Percentiles rank a stretch among this genome's conserved stretches.
These are phyloP conservation scores for Belonocnema kinseyi DNA, from an alignment of 1,140 invertebrate species.

Conservation along the genomic window DNA sequence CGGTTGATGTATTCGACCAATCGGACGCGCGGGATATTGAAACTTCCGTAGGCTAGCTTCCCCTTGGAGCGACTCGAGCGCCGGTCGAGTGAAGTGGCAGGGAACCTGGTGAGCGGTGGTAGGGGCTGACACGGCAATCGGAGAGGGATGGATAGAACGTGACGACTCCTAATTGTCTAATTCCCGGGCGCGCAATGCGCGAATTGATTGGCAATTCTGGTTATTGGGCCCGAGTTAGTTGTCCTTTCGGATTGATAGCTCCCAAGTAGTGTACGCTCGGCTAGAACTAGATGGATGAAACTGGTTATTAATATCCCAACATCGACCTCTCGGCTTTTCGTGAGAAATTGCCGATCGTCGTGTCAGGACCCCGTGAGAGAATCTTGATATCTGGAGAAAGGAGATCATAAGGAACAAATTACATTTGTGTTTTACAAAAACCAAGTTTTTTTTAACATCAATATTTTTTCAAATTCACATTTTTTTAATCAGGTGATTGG, in stretches of 20 bases:
- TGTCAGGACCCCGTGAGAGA: conserved; percentile 33
- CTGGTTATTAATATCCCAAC: conserved; percentile 46
- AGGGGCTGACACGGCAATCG: conserved; percentile 46
- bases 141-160: conserved; percentile 61
- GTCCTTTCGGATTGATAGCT: conserved; percentile 54
- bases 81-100: conserved; percentile 27
- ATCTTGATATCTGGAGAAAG: background rate
- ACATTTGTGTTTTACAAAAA: no score
- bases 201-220: conserved; percentile 71
- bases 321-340: conserved; percentile 32
- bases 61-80: conserved; percentile 43
- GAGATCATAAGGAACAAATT: background rate
- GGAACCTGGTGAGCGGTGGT: conserved; percentile 28
- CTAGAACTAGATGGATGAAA: conserved; percentile 32
- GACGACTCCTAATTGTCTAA: conserved; percentile 77
- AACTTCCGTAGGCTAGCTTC: conserved; percentile 29
- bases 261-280: conserved; percentile 31
- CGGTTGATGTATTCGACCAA: conserved; percentile 35
- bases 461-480: no score
- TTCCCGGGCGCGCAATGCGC: conserved; percentile 70
- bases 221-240: conserved; percentile 50
- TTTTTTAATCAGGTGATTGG: no score
- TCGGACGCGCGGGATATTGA: conserved; percentile 29
- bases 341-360: conserved; percentile 46
- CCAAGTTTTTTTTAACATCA: background rate